Conservation (phyloP, 2,888 invertebrate species). For the Lasioglossum morio region DNA sequence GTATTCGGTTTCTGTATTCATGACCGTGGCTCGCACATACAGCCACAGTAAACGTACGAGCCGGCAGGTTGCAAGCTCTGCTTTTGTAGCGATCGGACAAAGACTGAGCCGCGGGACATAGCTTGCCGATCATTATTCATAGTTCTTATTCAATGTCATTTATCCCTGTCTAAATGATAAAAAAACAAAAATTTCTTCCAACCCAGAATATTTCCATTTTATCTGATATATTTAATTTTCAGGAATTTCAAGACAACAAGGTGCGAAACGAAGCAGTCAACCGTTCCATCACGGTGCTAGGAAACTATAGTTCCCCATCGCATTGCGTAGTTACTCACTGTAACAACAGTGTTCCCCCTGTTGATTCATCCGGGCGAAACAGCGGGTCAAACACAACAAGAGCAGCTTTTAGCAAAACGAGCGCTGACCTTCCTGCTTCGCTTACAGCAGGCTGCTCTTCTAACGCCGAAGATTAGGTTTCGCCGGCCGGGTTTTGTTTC, state of each 20-base stretch:
- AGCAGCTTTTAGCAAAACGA: slow-evolving; percentile 19
- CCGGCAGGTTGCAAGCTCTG: neutral
- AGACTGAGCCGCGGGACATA: neutral
- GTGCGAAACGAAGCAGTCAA: neutral
- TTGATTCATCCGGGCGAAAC: slow-evolving; percentile 71
- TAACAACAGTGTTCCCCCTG: slow-evolving; percentile 4
- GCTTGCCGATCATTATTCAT: neutral
- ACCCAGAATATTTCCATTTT: too few relatives aligned
- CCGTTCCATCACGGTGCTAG: neutral
- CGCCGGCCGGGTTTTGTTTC: slow-evolving; percentile 41
- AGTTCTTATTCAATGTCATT: neutral
- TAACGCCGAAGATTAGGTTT: slow-evolving; percentile 47
- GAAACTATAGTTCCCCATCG: neutral
- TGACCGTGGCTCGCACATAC: neutral
- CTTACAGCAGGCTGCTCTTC: neutral
- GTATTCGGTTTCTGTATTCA: slow-evolving; percentile 39
- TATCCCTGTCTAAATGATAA: too few relatives aligned
- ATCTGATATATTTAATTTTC: too few relatives aligned
- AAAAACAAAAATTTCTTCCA: too few relatives aligned
- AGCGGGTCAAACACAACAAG: slow-evolving; percentile 62
- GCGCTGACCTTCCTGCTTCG: slow-evolving; percentile 8
- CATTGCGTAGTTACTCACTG: neutral
- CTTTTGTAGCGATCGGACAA: slow-evolving; percentile 10
- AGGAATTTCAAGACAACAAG: neutral
- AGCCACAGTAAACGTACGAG: slow-evolving; percentile 20